Evolutionary conservation across 2,797 vertebrate genomes (phyloP), one percentile per base, ranked within the genome.

Genomic region (Oreochromis mossambicus): DNA sequence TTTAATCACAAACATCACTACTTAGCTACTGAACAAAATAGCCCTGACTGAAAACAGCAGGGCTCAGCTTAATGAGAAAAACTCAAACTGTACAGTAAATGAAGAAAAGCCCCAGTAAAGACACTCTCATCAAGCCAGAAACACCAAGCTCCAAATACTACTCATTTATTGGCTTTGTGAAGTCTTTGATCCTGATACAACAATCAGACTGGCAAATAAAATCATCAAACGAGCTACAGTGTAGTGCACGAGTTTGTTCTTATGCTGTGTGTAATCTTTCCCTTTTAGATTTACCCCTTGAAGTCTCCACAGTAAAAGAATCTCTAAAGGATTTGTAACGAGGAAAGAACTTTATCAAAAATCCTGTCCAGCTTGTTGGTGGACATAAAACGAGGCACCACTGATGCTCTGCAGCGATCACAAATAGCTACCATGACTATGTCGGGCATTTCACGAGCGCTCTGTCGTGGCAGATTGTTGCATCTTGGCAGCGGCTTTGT

Each of bases 171-270:
- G 90, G 84, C 91, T 76, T 38, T 54, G 82, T 66, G 79, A 56
- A 70, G 66, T 83, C 80, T 92, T 91, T 93, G 84, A 92, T 93
- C 90, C 83, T 41, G 43, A 79, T 78, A 85, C 88, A 86, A 26
- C 83, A 61, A 77, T 83, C 80, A 85, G 78, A 87, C 82, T 83
- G 84, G 88, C 88, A 88, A 36, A 36, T 55, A 55, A 61, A 75
- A 68, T 84, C 88, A 86, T 88, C 83, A 88, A 93, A 89, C 70
- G 86, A 88, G 89, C 56, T 13, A 12, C 26, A 75, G 70, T 12
- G 26, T 17, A 75, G 78, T 12, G n/a, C 87, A 87, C 19, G 73
- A 82, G 80, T 78, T 77, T 84, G 56, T 84, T 90, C 86, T 87
- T 85, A 86, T 14, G 63, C 73, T n/a, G 34, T 79, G 38, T 83